Evolutionary conservation across 1,140 invertebrate genomes (phyloP).

Genomic region (Leptonema lineaticorne): DNA sequence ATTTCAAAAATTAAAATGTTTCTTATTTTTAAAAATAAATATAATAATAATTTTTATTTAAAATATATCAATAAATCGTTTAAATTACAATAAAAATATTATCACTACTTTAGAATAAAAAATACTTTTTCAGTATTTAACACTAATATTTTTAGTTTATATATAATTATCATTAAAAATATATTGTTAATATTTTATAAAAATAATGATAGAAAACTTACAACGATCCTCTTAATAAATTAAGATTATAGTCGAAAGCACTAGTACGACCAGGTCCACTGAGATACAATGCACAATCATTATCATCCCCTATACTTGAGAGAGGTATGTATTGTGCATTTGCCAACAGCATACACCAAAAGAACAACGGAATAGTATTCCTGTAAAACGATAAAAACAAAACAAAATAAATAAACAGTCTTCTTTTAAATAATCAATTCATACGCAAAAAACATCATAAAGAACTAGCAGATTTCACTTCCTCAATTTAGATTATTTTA

Average conservation of each 20-base stretch:
- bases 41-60: too few species aligned
- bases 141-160: too few species aligned
- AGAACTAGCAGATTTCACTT: not conserved
- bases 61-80: too few species aligned
- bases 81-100: too few species aligned
- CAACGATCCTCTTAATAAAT: slow-evolving; percentile 70
- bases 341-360: slow-evolving; percentile 14
- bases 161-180: too few species aligned
- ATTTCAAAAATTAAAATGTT: too few species aligned
- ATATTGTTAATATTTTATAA: too few species aligned
- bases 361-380: slow-evolving; percentile 16
- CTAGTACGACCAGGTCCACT: slow-evolving; percentile 72
- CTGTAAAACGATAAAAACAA: slow-evolving; percentile 27
- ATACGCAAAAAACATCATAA: not conserved
- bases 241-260: slow-evolving; percentile 79
- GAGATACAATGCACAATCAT: slow-evolving; percentile 75
- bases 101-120: too few species aligned
- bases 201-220: slow-evolving; percentile 55
- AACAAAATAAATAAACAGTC: not conserved
- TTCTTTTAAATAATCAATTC: not conserved
- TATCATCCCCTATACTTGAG: slow-evolving; percentile 50
- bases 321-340: slow-evolving; percentile 42
- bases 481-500: not conserved
- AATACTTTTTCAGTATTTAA: too few species aligned
- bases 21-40: too few species aligned